Base-by-base conservation (phyloP, 2,113 vertebrate species). In the Cichladusa arquata region DNA sequence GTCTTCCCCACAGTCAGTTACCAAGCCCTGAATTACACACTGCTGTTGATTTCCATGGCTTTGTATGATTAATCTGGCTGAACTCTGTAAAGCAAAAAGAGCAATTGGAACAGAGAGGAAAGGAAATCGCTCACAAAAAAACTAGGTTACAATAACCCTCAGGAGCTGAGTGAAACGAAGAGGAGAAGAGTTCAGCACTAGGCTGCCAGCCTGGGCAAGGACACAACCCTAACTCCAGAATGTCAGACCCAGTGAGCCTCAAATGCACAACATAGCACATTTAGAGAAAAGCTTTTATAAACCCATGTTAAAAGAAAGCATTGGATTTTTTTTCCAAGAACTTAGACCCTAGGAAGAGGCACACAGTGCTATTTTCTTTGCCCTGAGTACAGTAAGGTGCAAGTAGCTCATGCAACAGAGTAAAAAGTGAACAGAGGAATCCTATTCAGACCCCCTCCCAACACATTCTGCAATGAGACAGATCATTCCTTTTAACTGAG, bases 131-230 rank as follows among this genome's bases (percentile, higher is more conserved):
- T 93, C 74, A 86, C 50, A 57, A 86, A 92, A 51, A 93, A 96
- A 91, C 48, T 94, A 93, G 97, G 94, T 95, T 96, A 96, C 85
- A 91, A 73, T 33, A 95, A 88, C 94, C 96, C 96, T 94, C 61
- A 28, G 93, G 92, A 84, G 72, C 74, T 12, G 6, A 81, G 57
- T n/a, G 57, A 95, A 97, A 95, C 76, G 87, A 90, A 36, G 77
- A 85, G 86, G 53, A 95, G 67, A 53, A 58, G 92, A 96, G 90
- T 96, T 96, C 95, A 94, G 61, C 69, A 66, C 34, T 19, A 44
- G 74, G 56, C 90, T 88, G 80, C 48, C 70, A 94, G 91, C 48
- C 47, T 19, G 33, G 78, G n/a, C 84, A 83, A 95, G 86, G 88
- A 81, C 86, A 93, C 80, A 86, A 57, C 60, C 44, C 78, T 8